phyloP scores from a whole-genome alignment of 2,797 vertebrate genomes.

The Anisognathus igniventris region DNA sequence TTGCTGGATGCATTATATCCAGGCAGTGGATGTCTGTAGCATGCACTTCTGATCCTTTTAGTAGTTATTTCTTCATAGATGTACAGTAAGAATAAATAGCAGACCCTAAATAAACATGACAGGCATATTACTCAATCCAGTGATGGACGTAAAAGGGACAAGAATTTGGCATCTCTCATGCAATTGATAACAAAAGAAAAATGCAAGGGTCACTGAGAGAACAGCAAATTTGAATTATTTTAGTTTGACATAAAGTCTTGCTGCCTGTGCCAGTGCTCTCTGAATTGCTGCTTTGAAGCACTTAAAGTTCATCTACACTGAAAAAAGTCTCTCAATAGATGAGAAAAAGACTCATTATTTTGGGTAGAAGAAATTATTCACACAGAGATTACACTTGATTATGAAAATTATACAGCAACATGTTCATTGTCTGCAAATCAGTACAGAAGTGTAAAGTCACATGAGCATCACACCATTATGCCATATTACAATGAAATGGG shows the following conservation, averaged over 20 bases:
- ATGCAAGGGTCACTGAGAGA: not conserved
- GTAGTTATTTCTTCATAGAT: not conserved
- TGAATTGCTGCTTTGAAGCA: conserved; percentile 6
- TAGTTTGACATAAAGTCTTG: conserved; percentile 13
- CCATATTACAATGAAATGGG: not conserved
- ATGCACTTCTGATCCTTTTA: not conserved
- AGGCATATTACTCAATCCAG: not conserved
- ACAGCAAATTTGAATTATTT: conserved; percentile 29
- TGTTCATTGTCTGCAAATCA: not conserved
- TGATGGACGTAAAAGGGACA: conserved; percentile 10
- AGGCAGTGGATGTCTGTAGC: not conserved
- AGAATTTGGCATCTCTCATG: conserved; percentile 1
- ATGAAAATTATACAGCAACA: not conserved
- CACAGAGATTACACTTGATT: not conserved
- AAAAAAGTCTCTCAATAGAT: not conserved
- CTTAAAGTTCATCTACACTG: not conserved
- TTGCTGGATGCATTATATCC: not conserved
- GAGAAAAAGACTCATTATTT: not conserved
- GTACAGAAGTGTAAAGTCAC: not conserved
- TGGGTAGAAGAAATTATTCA: not conserved
- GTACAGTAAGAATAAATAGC: not conserved
- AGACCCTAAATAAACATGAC: not conserved
- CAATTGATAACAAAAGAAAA: conserved; percentile 9
- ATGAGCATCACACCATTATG: not conserved
- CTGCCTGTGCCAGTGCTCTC: not conserved